phyloP scores from a whole-genome alignment of 2,797 vertebrate genomes.

The Sebastiscus tertius region DNA sequence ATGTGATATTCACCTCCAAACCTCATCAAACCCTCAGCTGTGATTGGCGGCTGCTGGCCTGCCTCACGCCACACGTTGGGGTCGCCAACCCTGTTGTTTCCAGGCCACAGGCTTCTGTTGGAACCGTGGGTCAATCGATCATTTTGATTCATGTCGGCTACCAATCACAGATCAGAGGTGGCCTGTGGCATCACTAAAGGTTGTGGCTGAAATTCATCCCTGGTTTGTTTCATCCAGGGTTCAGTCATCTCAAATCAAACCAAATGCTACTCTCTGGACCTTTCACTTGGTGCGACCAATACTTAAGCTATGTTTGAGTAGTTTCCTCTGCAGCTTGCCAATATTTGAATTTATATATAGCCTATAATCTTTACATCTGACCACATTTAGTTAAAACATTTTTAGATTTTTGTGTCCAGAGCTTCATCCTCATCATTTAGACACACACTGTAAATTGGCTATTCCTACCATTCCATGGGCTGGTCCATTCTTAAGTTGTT shows the following conservation, averaged over 20 bases:
- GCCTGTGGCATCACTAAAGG: constrained; percentile 75
- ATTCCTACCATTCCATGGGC: background rate
- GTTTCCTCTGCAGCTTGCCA: background rate
- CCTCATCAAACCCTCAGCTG: constrained; percentile 32
- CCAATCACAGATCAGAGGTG: constrained; percentile 78
- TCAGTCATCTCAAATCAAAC: constrained; percentile 30
- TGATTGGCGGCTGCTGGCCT: constrained; percentile 29
- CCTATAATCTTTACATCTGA: too few relatives aligned
- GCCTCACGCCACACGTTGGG: constrained; percentile 25
- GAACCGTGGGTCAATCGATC: constrained; percentile 71
- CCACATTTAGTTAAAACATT: too few relatives aligned
- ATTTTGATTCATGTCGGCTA: constrained; percentile 75
- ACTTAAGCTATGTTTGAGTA: background rate
- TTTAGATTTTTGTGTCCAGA: too few relatives aligned
- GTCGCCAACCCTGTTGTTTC: constrained; percentile 61
- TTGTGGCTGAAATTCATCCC: constrained; percentile 52
- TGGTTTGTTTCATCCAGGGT: constrained; percentile 32
- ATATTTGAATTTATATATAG: background rate
- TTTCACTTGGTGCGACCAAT: background rate
- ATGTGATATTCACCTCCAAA: constrained; percentile 36
- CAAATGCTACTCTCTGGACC: background rate
- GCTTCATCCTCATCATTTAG: background rate
- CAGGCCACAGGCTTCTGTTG: constrained; percentile 51
- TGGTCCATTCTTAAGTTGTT: background rate
- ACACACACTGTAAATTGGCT: background rate